A percentile compares a stretch with the other conserved stretches of the same genome.
These are phyloP conservation scores for Drosophila mercatorum DNA, from an alignment of 2,888 invertebrate genomes.

Conservation along the genomic window DNA sequence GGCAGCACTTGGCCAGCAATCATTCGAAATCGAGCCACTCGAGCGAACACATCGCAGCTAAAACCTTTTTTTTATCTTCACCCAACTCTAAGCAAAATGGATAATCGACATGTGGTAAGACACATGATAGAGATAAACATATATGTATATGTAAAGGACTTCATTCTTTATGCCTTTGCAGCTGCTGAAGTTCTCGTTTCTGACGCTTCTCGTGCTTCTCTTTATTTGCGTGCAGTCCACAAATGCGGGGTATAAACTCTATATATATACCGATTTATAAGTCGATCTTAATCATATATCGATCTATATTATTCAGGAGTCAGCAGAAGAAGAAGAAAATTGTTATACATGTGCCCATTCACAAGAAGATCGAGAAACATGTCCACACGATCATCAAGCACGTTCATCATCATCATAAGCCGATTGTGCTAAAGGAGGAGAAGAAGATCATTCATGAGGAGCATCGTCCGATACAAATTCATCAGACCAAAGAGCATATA, in stretches of 20 bases:
- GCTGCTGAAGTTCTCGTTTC: slow-evolving; percentile 71
- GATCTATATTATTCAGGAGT: slow-evolving; percentile 26
- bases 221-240: slow-evolving; percentile 70
- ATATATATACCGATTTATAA: background rate
- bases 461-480: slow-evolving; percentile 80
- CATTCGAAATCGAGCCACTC: slow-evolving; percentile 61
- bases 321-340: slow-evolving; percentile 83
- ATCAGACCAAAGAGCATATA: slow-evolving; percentile 82
- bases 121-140: background rate
- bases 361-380: slow-evolving; percentile 84
- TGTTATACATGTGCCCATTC: slow-evolving; percentile 83
- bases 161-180: slow-evolving; percentile 27
- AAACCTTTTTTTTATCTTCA: slow-evolving; percentile 26
- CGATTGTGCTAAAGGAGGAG: slow-evolving; percentile 84
- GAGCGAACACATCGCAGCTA: slow-evolving; percentile 55
- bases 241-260: slow-evolving; percentile 69
- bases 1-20: slow-evolving; percentile 59
- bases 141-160: background rate
- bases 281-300: background rate
- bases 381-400: slow-evolving; percentile 84
- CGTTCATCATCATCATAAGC: slow-evolving; percentile 85
- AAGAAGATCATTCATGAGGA: slow-evolving; percentile 84
- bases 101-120: slow-evolving; percentile 70
- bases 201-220: slow-evolving; percentile 68
- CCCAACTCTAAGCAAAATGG: slow-evolving; percentile 54